Evolutionary conservation across 2,888 invertebrate species (phyloP).

Genomic region (Germaria angustata): DNA sequence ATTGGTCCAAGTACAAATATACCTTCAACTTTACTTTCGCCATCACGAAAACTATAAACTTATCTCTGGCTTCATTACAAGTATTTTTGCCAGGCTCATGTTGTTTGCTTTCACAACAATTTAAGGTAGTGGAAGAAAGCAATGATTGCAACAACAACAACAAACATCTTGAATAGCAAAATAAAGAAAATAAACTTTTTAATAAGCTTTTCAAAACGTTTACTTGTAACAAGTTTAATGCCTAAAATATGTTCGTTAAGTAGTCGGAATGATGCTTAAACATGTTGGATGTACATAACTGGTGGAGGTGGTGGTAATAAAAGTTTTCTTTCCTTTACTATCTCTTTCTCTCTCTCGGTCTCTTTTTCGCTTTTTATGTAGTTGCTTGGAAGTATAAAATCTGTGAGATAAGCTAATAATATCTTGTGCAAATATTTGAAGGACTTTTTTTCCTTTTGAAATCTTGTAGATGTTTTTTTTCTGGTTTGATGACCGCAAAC

Average conservation of each 20-base stretch:
- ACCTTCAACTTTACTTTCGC: conserved; percentile 37
- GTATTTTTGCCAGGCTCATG: conserved; percentile 8
- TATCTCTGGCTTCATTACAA: background rate
- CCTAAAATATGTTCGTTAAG: conserved; percentile 62
- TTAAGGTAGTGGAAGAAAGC: background rate
- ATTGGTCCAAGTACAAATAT: background rate
- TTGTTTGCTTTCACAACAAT: background rate
- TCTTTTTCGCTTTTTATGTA: background rate
- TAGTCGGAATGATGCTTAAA: conserved; percentile 35
- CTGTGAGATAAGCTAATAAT: conserved; percentile 54
- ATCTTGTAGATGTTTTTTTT: background rate
- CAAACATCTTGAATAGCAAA: background rate
- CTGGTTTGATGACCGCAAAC: too few species aligned
- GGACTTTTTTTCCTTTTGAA: conserved; percentile 47
- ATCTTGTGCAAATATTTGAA: conserved; percentile 56
- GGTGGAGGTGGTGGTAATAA: background rate
- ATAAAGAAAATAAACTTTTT: conserved; percentile 43
- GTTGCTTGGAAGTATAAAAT: background rate
- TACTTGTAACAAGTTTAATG: conserved; percentile 55
- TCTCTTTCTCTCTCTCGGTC: background rate
- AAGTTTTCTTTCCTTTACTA: background rate
- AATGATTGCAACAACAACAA: background rate
- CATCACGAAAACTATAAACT: background rate
- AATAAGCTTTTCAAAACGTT: conserved; percentile 52
- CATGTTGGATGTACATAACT: conserved; percentile 6